Evolutionary conservation across 2,797 vertebrate genomes (phyloP).

Genomic region (Discoglossus pictus): DNA sequence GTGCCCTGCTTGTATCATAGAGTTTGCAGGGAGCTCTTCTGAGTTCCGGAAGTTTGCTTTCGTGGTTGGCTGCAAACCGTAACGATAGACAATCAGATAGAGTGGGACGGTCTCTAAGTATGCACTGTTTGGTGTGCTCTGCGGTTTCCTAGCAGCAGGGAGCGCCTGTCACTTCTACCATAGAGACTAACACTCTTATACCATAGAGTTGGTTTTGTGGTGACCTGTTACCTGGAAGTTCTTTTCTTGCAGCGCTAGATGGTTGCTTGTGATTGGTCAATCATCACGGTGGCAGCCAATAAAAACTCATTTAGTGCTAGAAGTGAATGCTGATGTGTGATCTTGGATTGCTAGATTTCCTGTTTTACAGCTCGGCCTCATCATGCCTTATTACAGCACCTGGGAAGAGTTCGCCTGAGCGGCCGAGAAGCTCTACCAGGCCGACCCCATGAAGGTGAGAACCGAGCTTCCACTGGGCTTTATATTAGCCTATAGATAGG

Average conservation of each 20-base stretch:
- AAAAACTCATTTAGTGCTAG: background rate
- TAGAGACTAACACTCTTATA: background rate
- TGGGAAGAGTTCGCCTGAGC: constrained; percentile 96
- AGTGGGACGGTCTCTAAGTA: too few relatives aligned
- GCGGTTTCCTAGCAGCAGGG: background rate
- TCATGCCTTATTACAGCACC: constrained; percentile 88
- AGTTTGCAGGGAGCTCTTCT: too few relatives aligned
- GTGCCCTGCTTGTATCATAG: too few relatives aligned
- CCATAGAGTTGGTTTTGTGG: background rate
- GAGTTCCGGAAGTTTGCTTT: too few relatives aligned
- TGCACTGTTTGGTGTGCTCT: too few relatives aligned
- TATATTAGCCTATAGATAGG: too few relatives aligned
- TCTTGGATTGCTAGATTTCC: background rate
- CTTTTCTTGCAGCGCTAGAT: background rate
- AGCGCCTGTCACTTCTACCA: background rate
- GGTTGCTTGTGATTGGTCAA: constrained; percentile 17
- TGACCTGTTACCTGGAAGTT: constrained; percentile 16
- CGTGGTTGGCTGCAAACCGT: too few relatives aligned
- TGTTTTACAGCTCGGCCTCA: background rate
- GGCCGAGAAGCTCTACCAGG: constrained; percentile 91
- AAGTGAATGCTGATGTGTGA: constrained; percentile 13
- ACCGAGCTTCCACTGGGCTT: too few relatives aligned
- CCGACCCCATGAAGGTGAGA: constrained; percentile 92
- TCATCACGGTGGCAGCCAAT: background rate
- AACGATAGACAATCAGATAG: too few relatives aligned